Evolutionary conservation across 2,113 vertebrate species (phyloP), one percentile per base, ranked within the genome.

Genomic region (Trogon surrucura): DNA sequence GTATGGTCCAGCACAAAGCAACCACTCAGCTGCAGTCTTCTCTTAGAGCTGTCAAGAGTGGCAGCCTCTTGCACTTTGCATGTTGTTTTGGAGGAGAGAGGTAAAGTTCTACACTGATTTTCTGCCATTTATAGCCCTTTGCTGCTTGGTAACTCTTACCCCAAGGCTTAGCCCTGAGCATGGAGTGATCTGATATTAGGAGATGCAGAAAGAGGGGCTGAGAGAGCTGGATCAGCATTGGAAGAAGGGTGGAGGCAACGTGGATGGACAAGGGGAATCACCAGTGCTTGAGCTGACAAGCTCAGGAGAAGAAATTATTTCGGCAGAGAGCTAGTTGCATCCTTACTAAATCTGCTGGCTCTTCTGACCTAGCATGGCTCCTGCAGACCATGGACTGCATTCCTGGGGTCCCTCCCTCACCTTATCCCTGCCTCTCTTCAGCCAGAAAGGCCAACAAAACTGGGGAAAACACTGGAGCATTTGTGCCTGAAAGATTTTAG

Each of bases 371-470:
- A 22, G 22, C 19, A 45, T 6, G 4, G 53, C 45, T 67, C 22
- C 53, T 69, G 54, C 26, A 91, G 44, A 44, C 7, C 32, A 26
- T 0, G 0, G 14, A 48, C 30, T 30, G 9, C 60, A 13, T 1
- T 30, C 22, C 47, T 47, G 25, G 7, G 3, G 10, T 61, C 7
- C 4, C 9, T 62, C 6, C 22, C 25, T 9, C 1, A 7, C 20
- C 11, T 71, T 61, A 20, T 44, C 32, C 38, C 54, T 65, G 38
- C 34, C 48, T 79, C 47, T 54, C 53, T 78, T 71, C 58, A 56
- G 11, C 6, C 4, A 47, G 53, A 62, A 77, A n/a, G 89, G 16
- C 16, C 78, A 38, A 61, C 8, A 84, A 61, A 77, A 84, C 3
- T 32, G 7, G 4, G 32, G 41, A 57, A 72, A 88, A 5, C 51